Evolutionary conservation across 2,797 vertebrate species (phyloP).

Genomic region (Rachycentron canadum): DNA sequence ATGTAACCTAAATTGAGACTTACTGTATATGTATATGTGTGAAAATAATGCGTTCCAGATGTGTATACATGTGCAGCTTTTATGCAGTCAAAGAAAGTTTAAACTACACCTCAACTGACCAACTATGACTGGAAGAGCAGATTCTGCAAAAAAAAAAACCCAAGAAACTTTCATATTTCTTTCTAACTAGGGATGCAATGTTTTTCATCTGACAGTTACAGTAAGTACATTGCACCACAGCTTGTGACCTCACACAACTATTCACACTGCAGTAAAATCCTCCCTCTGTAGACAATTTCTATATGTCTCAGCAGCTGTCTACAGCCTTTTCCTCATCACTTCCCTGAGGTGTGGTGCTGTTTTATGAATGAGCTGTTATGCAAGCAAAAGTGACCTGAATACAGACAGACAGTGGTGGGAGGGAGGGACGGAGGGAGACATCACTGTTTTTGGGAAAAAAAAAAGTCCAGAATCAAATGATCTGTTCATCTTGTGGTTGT

Average conservation of each 20-base stretch:
- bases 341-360: slow-evolving; percentile 73
- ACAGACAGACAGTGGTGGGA: slow-evolving; percentile 39
- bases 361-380: slow-evolving; percentile 83
- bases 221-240: slow-evolving; percentile 31
- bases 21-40: not conserved
- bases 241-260: slow-evolving; percentile 24
- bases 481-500: slow-evolving; percentile 26
- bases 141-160: not conserved
- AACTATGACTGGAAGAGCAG: not conserved
- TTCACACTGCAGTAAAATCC: slow-evolving; percentile 71
- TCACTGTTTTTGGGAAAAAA: slow-evolving; percentile 16
- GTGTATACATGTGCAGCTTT: not conserved
- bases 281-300: slow-evolving; percentile 48
- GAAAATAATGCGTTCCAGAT: not conserved
- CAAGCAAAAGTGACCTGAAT: slow-evolving; percentile 76
- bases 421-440: slow-evolving; percentile 5
- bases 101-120: not conserved
- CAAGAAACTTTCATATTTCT: not conserved
- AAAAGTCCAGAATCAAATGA: slow-evolving; percentile 3
- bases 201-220: slow-evolving; percentile 29
- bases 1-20: not conserved
- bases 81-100: not conserved
- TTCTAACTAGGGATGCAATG: not conserved
- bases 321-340: slow-evolving; percentile 54
- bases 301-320: slow-evolving; percentile 57